Evolutionary conservation across 2,113 vertebrate species (phyloP).

Genomic region (human (Homo sapiens)): GRCh38 chr5:68755501-68756000

Average conservation of each 20-base stretch:
- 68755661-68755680: background rate
- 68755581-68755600: background rate
- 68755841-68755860: background rate
- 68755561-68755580: background rate
- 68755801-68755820: background rate
- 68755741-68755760: conserved; percentile 31
- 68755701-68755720: conserved; percentile 22
- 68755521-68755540: conserved; percentile 3
- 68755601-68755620: background rate
- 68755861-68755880: background rate
- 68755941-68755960: background rate
- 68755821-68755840: background rate
- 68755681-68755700: background rate
- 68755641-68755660: background rate
- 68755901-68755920: background rate
- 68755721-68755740: conserved; percentile 38
- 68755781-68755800: background rate
- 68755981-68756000: background rate
- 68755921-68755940: background rate
- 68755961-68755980: conserved; percentile 29
- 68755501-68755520: background rate
- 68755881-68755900: conserved; percentile 13
- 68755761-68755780: background rate
- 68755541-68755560: background rate
- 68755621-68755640: background rate